Evolutionary conservation across 2,113 vertebrate genomes (phyloP).

Genomic region (Hyperopisus bebe): DNA sequence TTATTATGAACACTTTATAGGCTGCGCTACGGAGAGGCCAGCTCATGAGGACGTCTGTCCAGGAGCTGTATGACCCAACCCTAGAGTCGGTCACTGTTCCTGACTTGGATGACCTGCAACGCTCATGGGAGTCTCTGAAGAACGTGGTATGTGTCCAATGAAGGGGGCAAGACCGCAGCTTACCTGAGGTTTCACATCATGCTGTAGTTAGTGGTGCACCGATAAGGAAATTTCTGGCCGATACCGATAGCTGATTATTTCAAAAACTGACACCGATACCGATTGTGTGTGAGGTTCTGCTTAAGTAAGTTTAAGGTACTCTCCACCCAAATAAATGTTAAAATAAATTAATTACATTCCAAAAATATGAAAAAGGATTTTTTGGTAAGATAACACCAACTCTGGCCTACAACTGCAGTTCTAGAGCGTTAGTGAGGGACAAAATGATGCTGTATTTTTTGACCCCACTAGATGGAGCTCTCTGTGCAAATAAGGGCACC

Average conservation of each 20-base stretch:
- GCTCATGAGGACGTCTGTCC: conserved; percentile 59
- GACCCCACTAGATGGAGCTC: too few species aligned
- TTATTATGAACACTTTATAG: conserved; percentile 53
- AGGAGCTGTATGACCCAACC: conserved; percentile 72
- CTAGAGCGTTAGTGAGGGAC: not conserved
- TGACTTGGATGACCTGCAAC: conserved; percentile 85
- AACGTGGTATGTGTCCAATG: conserved; percentile 76
- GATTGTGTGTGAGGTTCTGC: not conserved
- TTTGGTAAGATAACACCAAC: not conserved
- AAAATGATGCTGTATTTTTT: too few species aligned
- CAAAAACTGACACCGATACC: too few species aligned
- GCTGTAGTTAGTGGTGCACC: not conserved
- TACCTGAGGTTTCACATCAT: not conserved
- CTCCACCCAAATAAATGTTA: not conserved
- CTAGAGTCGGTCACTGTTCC: conserved; percentile 70
- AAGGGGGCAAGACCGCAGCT: not conserved
- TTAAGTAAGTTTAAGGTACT: not conserved
- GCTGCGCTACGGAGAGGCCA: conserved; percentile 66
- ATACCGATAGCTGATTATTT: not conserved
- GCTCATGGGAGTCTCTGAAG: conserved; percentile 95
- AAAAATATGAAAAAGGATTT: not conserved
- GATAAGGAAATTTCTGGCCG: not conserved
- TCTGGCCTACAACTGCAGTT: not conserved
- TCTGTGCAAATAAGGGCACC: too few species aligned
- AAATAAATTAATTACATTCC: not conserved